Percentiles rank a stretch among this genome's conserved stretches.
Evolutionary conservation across 2,797 vertebrate genomes (phyloP).

Genomic region (Diceros bicornis): DNA sequence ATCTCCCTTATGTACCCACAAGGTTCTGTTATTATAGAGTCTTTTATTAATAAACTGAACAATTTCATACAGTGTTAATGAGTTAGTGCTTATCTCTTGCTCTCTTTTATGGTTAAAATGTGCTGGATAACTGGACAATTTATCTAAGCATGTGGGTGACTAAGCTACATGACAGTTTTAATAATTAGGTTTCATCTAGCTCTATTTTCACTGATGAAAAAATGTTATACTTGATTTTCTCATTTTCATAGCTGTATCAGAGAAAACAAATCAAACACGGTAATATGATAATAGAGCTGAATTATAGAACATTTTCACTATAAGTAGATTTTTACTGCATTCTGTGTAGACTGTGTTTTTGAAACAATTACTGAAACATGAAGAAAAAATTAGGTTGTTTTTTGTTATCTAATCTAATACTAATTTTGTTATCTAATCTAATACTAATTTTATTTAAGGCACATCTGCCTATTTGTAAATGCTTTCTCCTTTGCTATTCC

Average conservation of each 20-base stretch:
- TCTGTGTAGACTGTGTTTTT: constrained; percentile 70
- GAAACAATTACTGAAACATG: constrained; percentile 76
- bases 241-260: constrained; percentile 86
- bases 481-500: neutral
- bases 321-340: constrained; percentile 80
- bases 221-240: constrained; percentile 89
- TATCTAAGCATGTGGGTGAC: constrained; percentile 83
- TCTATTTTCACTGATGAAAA: constrained; percentile 88
- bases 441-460: constrained; percentile 76
- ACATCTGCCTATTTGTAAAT: constrained; percentile 65
- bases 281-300: constrained; percentile 83
- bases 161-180: constrained; percentile 85
- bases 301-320: constrained; percentile 72
- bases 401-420: constrained; percentile 46
- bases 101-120: constrained; percentile 69
- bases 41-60: constrained; percentile 77
- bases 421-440: too few relatives aligned
- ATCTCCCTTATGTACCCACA: constrained; percentile 76
- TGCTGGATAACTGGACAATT: constrained; percentile 71
- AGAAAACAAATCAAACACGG: constrained; percentile 82
- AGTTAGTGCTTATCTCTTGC: constrained; percentile 77
- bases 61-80: constrained; percentile 74
- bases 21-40: constrained; percentile 68
- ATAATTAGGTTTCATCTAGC: constrained; percentile 83
- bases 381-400: constrained; percentile 73